Base-by-base conservation (phyloP, 2,888 invertebrate genomes). In the Agrenia bidenticulata region DNA sequence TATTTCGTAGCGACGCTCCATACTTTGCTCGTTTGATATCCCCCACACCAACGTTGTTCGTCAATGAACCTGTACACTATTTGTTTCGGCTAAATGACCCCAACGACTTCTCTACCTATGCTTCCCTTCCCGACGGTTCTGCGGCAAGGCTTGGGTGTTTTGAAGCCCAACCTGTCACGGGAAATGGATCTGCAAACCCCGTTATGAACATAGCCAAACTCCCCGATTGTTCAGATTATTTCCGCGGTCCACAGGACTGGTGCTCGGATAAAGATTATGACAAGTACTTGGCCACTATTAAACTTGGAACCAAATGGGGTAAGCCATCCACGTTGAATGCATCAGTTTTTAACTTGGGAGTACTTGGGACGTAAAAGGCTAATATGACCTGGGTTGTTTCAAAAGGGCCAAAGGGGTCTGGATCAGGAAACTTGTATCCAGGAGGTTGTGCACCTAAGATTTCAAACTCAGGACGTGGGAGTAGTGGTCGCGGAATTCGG, bases 21-120 rank as follows among this genome's bases (percentile, higher is more conserved):
- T 70, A 67, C 26, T 61, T 65, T 39, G 70, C 70, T 7, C 59
- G 70, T 17, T 49, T 70, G 1, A 63, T 62, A 9, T 70, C 70
- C 1, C 49, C 63, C 0, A 59, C 70, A 1, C 67, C 67, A 32
- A 67, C 64, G 5, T 53, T 61, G n/a, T 54, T 50, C 21, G 54
- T 65, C 4, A 2, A 39, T 4, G 70, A 70, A 53, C 19, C 39
- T 2, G 39, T 51, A 13, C 19, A 67, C 50, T 70, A 62, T 39
- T n/a, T 70, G 5, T 63, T 70, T n/a, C 21, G 70, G 32, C 49
- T 70, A 60, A 70, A 70, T 55, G 70, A 70, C 23, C 67, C 67
- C 2, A 57, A n/a, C 7, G 63, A 63, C 27, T 57, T 70, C 24
- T 63, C 70, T 2, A 42, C 56, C 1, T 70, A 64, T 21, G 58